Evolutionary conservation across 1,140 invertebrate species (phyloP), one percentile per base, ranked within the genome.

Genomic region (Gryllus bimaculatus): DNA sequence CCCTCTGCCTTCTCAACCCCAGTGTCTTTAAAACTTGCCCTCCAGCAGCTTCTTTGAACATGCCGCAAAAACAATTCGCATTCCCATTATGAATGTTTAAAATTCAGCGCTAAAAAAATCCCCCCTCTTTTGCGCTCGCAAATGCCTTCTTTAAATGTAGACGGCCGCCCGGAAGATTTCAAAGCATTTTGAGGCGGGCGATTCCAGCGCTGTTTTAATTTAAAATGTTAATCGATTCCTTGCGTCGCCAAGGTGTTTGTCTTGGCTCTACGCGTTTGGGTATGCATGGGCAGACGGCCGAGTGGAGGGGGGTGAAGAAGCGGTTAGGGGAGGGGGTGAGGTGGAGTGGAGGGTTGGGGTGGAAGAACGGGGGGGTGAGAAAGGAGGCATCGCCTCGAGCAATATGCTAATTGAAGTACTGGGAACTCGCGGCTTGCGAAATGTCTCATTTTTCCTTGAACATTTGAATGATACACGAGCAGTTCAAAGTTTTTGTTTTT

Each of bases 151-250:
- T 39, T 66, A 66, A 66, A 66, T 66, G 54, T 66, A 66, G 54
- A 66, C 54, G 10, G 54, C 54, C 54, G 54, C 10, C 54, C 54
- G 2, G 54, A 66, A 66, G 54, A 66, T 66, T 66, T 66, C 54
- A 66, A 66, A 66, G 54, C 54, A 66, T 66, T 66, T 66, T 18
- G 18, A 66, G 54, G 54, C 54, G 18, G 7, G 54, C 54, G 54
- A 66, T 66, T 18, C 18, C 54, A 7, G 10, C 54, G 54, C 54
- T 66, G 18, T 66, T 66, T 66, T 66, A 66, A 66, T 66, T 66
- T 66, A 66, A 66, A 66, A 66, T 66, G 54, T 66, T 66, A 66
- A 66, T 66, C 54, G 54, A 66, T 66, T 66, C 54, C 54, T 66
- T 18, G 54, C 54, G 18, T 10, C 54, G 54, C 54, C 54, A 66